Conservation (phyloP, 35 echinoderm and acorn worm species). For the Stichopus chloronotus region DNA sequence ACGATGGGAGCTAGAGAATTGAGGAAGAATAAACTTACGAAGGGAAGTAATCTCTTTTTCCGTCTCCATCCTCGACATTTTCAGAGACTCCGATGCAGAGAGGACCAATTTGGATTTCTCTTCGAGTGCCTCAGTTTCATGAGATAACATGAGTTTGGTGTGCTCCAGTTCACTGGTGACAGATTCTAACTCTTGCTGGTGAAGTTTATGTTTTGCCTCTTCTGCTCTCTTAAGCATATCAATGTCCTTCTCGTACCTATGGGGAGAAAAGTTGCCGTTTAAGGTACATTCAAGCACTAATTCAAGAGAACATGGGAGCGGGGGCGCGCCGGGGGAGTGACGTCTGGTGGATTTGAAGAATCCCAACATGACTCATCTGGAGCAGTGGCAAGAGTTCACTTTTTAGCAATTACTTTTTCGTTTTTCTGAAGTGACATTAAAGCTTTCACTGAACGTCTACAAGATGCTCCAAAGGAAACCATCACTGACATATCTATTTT, state of each 20-base stretch:
- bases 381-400: too few species aligned
- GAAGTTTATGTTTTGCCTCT: slow-evolving; percentile 7
- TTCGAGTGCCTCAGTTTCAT: slow-evolving; percentile 3
- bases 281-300: background rate
- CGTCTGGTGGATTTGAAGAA: background rate
- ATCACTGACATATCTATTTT: too few species aligned
- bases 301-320: background rate
- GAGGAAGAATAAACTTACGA: background rate
- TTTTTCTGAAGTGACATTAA: too few species aligned
- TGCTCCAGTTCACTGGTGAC: slow-evolving; percentile 49
- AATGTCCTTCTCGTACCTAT: slow-evolving; percentile 57
- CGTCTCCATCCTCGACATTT: slow-evolving; percentile 7
- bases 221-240: slow-evolving; percentile 36
- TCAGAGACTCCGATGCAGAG: slow-evolving; percentile 25
- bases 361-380: too few species aligned
- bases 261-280: background rate
- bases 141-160: slow-evolving; percentile 29
- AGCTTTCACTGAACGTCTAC: too few species aligned
- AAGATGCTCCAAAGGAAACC: too few species aligned
- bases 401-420: too few species aligned
- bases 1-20: too few species aligned
- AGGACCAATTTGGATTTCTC: slow-evolving; percentile 50
- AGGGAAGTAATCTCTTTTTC: slow-evolving; percentile 25
- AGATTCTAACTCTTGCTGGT: slow-evolving; percentile 51
- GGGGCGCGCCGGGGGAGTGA: background rate